phyloP scores from a whole-genome alignment of 2,797 vertebrate species.

The Pangasius sanitwongsei region DNA sequence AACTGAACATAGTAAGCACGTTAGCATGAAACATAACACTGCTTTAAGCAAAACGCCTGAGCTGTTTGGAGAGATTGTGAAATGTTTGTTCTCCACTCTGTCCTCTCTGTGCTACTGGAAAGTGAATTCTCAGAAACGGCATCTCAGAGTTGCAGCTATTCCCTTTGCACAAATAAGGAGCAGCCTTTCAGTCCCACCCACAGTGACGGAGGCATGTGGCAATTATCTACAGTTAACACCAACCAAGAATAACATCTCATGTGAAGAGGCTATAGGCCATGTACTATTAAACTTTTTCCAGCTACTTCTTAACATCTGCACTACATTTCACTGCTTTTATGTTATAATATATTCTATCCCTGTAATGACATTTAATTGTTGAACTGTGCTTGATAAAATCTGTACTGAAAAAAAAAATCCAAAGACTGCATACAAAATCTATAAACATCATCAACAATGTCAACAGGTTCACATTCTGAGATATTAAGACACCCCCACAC shows the following conservation, averaged over 20 bases:
- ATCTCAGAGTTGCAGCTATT: constrained; percentile 34
- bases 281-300: neutral
- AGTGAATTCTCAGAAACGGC: constrained; percentile 49
- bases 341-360: neutral
- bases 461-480: neutral
- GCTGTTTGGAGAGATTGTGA: constrained; percentile 47
- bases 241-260: neutral
- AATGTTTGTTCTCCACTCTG: constrained; percentile 50
- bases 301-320: neutral
- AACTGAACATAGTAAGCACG: neutral
- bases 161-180: constrained; percentile 33
- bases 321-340: neutral
- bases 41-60: neutral
- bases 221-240: neutral
- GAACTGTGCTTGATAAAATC: neutral
- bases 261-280: neutral
- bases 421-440: neutral
- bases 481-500: neutral
- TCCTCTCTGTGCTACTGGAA: constrained; percentile 46
- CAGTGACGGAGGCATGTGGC: neutral
- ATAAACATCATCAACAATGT: neutral
- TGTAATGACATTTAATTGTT: neutral
- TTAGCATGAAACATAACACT: neutral
- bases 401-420: neutral
- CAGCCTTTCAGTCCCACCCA: constrained; percentile 30